Evolutionary conservation across 2,113 vertebrate species (phyloP).

Genomic region (Macquaria australasica): DNA sequence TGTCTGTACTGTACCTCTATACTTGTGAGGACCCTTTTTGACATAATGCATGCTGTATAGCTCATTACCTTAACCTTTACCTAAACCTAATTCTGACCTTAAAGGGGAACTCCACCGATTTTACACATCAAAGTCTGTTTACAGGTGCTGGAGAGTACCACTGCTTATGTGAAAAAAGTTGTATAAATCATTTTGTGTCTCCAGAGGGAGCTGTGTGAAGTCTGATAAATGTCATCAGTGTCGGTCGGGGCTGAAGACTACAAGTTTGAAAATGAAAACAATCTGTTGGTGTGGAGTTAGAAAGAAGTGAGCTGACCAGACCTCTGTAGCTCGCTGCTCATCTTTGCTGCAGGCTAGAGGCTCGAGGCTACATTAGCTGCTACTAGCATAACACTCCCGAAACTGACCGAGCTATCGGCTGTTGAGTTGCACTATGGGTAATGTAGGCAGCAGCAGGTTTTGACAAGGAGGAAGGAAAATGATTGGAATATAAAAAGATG

Average conservation of each 20-base stretch:
- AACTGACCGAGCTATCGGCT: background rate
- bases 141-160: background rate
- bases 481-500: background rate
- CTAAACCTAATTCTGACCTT: background rate
- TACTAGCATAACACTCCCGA: background rate
- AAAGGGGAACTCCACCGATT: background rate
- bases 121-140: background rate
- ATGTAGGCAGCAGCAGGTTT: background rate
- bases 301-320: background rate
- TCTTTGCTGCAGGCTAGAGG: background rate
- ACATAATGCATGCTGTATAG: background rate
- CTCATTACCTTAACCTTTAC: background rate
- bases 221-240: background rate
- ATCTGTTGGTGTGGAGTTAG: background rate
- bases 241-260: background rate
- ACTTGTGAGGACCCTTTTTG: conserved; percentile 8
- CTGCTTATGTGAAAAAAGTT: too few species aligned
- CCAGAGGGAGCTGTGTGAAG: background rate
- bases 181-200: too few species aligned
- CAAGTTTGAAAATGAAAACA: background rate
- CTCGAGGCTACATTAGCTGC: background rate
- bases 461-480: background rate
- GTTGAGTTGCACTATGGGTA: background rate
- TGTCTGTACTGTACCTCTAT: conserved; percentile 2
- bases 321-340: background rate